phyloP scores from a whole-genome alignment of 2,797 vertebrate genomes.

The Poecile montanus region DNA sequence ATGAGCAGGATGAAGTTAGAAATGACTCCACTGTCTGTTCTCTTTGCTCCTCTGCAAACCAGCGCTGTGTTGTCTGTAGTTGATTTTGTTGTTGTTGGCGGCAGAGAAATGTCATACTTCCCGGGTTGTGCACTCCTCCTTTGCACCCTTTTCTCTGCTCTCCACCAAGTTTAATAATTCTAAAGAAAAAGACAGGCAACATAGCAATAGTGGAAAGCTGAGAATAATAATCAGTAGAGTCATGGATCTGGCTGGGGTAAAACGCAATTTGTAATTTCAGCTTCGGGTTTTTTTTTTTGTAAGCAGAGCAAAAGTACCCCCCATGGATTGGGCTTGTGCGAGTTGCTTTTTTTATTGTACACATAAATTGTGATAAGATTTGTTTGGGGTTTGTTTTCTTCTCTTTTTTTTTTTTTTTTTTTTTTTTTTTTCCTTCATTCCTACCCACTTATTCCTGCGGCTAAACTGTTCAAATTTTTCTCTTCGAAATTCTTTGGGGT shows the following conservation, averaged over 20 bases:
- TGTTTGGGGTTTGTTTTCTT: not conserved
- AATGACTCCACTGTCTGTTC: constrained; percentile 75
- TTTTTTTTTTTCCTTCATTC: not conserved
- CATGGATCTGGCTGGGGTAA: constrained; percentile 79
- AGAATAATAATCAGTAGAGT: constrained; percentile 74
- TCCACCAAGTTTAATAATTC: constrained; percentile 74
- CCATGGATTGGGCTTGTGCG: constrained; percentile 75
- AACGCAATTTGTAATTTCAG: constrained; percentile 73
- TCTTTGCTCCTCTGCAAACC: constrained; percentile 74
- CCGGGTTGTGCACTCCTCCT: constrained; percentile 65
- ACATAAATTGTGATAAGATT: constrained; percentile 73
- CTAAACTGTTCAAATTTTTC: constrained; percentile 53
- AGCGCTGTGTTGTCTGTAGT: constrained; percentile 73
- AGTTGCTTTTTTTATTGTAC: constrained; percentile 74
- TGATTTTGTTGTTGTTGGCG: constrained; percentile 75
- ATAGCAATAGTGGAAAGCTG: constrained; percentile 77
- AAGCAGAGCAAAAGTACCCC: constrained; percentile 57
- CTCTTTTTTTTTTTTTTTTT: not conserved
- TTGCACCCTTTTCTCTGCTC: constrained; percentile 76
- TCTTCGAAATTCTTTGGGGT: constrained; percentile 60
- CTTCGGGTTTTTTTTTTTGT: constrained; percentile 55
- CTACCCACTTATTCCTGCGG: constrained; percentile 46
- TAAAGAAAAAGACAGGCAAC: constrained; percentile 50
- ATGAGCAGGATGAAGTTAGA: constrained; percentile 73
- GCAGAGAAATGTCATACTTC: constrained; percentile 76